Percentiles rank a stretch among this genome's conserved stretches.
phyloP scores from a whole-genome alignment of 2,113 vertebrate species.

The Oxyura jamaicensis region DNA sequence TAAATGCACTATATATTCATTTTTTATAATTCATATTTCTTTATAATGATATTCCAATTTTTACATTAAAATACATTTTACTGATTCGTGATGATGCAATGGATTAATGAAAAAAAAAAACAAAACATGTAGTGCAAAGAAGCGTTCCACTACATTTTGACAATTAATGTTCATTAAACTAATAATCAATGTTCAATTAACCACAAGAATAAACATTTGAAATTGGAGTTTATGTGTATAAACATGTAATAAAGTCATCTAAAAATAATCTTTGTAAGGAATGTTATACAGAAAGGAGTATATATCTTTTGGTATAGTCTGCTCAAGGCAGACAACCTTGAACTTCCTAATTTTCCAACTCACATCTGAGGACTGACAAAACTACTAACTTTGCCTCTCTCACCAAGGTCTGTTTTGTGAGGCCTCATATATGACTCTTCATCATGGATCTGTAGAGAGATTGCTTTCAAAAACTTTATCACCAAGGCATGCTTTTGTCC shows the following conservation, averaged over 20 bases:
- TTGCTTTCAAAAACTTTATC: not conserved
- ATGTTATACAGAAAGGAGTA: not conserved
- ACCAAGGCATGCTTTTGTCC: not conserved
- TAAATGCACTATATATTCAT: not conserved
- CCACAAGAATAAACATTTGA: not conserved
- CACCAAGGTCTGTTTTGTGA: not conserved
- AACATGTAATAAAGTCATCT: not conserved
- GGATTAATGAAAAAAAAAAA: not conserved
- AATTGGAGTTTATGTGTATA: not conserved
- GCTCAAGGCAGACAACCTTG: not conserved
- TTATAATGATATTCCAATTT: not conserved
- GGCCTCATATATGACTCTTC: not conserved
- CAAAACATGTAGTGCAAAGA: slow-evolving; percentile 55
- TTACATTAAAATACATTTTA: slow-evolving; percentile 70
- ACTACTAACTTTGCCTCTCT: not conserved
- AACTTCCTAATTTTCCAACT: not conserved
- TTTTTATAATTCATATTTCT: not conserved
- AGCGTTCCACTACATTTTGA: not conserved
- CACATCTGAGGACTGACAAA: not conserved
- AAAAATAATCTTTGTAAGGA: not conserved
- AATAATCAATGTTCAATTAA: not conserved
- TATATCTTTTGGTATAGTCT: not conserved
- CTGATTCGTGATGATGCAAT: slow-evolving; percentile 66
- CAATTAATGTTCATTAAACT: not conserved
- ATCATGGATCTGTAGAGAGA: not conserved